Percentiles rank a stretch among this genome's conserved stretches.
Evolutionary conservation across 2,113 vertebrate genomes (phyloP).

Genomic region (Dunckerocampus dactyliophorus): DNA sequence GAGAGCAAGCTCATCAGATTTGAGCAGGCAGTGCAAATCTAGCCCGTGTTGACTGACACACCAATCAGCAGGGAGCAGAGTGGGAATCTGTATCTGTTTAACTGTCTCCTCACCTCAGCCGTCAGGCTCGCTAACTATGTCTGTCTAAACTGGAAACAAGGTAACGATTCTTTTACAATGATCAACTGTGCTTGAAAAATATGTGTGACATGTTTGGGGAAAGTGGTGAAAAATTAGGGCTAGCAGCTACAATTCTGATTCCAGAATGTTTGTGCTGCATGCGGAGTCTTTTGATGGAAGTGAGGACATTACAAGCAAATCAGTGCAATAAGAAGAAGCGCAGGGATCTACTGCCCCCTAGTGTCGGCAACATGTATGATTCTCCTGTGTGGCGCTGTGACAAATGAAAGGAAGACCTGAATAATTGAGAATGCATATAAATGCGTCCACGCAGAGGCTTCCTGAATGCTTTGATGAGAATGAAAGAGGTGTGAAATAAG

Average conservation of each 20-base stretch:
- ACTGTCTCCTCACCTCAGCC: conserved; percentile 17
- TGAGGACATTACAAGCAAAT: conserved; percentile 39
- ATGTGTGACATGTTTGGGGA: conserved; percentile 17
- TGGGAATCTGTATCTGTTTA: conserved; percentile 17
- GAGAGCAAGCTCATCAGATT: conserved; percentile 49
- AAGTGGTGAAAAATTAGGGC: conserved; percentile 36
- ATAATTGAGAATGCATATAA: neutral
- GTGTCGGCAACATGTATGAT: conserved; percentile 40
- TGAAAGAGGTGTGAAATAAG: neutral
- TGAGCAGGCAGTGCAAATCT: conserved; percentile 44
- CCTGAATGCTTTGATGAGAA: neutral
- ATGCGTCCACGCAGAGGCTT: neutral
- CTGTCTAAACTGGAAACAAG: conserved; percentile 6
- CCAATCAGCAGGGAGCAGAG: conserved; percentile 43
- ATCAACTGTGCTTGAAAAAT: neutral
- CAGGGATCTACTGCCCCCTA: conserved; percentile 63
- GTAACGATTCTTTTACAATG: neutral
- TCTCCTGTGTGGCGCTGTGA: conserved; percentile 7
- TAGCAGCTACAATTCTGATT: conserved; percentile 24
- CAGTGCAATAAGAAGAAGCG: conserved; percentile 54
- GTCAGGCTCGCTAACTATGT: conserved; percentile 12
- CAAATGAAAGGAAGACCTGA: neutral
- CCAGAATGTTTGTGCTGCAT: conserved; percentile 27
- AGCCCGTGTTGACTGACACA: conserved; percentile 49
- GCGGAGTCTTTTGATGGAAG: conserved; percentile 22